Percentiles rank a stretch among this genome's conserved stretches.
Evolutionary conservation across 2,113 vertebrate species (phyloP).

Genomic region (Cyanocitta stelleri): DNA sequence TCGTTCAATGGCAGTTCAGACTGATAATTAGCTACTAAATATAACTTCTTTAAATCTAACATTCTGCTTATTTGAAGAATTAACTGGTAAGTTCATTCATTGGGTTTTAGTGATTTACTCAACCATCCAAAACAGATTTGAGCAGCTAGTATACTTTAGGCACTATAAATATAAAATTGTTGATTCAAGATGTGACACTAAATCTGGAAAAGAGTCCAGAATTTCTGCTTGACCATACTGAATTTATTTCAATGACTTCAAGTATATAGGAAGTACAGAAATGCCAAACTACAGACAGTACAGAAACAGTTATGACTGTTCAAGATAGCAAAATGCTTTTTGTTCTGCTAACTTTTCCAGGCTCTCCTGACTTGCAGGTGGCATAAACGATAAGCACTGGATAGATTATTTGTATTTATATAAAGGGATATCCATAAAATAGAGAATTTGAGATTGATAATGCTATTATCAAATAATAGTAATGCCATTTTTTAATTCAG

Average conservation of each 20-base stretch:
- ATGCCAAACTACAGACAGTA: background rate
- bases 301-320: background rate
- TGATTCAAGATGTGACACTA: background rate
- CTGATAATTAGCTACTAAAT: background rate
- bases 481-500: background rate
- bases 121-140: background rate
- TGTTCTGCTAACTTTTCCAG: background rate
- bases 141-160: background rate
- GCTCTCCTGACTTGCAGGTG: background rate
- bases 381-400: background rate
- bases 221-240: background rate
- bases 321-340: background rate
- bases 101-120: background rate
- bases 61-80: background rate
- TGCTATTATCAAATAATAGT: background rate
- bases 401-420: background rate
- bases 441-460: background rate
- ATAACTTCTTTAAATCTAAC: background rate
- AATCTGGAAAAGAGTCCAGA: background rate
- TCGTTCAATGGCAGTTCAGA: background rate
- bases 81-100: background rate
- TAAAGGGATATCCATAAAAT: background rate
- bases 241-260: background rate
- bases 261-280: background rate
- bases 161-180: background rate